These are phyloP conservation scores for Apamea epomidion DNA, from an alignment of 2,888 invertebrate genomes.

Conservation along the genomic window DNA sequence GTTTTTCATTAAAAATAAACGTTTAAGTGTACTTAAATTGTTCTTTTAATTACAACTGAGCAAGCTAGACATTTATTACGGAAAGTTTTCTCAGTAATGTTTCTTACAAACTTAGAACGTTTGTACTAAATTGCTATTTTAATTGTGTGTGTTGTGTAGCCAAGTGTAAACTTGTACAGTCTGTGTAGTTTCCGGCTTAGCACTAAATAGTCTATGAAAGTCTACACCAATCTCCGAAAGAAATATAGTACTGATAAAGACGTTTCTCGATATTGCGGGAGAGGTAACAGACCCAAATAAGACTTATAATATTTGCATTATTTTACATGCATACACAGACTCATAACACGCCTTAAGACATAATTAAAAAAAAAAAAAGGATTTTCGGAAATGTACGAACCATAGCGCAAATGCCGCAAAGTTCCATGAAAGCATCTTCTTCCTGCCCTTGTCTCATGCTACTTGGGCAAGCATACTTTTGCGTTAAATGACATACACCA, in stretches of 20 bases:
- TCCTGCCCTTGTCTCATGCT: too few species aligned
- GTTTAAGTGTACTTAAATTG: slow-evolving; percentile 6
- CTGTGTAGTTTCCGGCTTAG: neutral
- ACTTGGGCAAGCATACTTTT: neutral
- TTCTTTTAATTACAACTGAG: slow-evolving; percentile 32
- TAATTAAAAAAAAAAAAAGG: too few species aligned
- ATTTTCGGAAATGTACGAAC: neutral
- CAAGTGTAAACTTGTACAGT: slow-evolving; percentile 3
- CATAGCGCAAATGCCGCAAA: too few species aligned
- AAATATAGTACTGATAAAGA: neutral
- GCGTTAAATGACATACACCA: too few species aligned
- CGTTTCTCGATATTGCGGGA: neutral
- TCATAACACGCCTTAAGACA: too few species aligned
- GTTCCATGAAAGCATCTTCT: too few species aligned
- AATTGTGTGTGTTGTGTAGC: slow-evolving; percentile 27
- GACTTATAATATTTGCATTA: neutral
- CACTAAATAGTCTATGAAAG: neutral
- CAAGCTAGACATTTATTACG: slow-evolving; percentile 31
- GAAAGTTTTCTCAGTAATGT: slow-evolving; percentile 34
- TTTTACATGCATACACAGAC: neutral
- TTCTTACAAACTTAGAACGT: slow-evolving; percentile 37
- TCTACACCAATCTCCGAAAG: neutral
- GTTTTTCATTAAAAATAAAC: slow-evolving; percentile 8
- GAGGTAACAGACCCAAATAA: neutral
- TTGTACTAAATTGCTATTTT: slow-evolving; percentile 42